These are phyloP conservation scores for Osmerus mordax DNA, from an alignment of 2,113 vertebrate species.

Conservation along the genomic window DNA sequence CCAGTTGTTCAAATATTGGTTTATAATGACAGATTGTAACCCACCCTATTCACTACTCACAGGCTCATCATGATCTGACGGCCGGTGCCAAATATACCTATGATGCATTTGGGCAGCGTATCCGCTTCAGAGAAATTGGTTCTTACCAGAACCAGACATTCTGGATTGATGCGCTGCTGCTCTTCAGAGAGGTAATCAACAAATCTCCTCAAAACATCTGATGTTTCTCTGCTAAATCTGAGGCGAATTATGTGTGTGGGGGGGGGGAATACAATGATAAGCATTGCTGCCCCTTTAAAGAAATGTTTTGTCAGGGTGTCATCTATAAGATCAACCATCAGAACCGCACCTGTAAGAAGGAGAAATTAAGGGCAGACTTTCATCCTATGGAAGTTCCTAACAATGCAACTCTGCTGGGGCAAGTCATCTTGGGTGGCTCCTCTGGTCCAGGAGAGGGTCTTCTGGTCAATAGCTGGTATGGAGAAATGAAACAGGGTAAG, in stretches of 20 bases:
- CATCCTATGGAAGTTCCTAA: constrained; percentile 58
- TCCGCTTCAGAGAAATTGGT: constrained; percentile 49
- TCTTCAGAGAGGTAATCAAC: constrained; percentile 63
- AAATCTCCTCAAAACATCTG: neutral
- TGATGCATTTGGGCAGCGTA: constrained; percentile 49
- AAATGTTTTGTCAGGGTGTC: constrained; percentile 34
- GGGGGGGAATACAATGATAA: neutral
- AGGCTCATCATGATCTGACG: constrained; percentile 54
- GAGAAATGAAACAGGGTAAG: constrained; percentile 38
- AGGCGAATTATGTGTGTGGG: neutral
- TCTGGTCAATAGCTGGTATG: constrained; percentile 67
- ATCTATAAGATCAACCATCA: constrained; percentile 57
- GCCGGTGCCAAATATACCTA: constrained; percentile 49
- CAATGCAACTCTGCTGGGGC: constrained; percentile 46
- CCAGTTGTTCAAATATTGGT: too few relatives aligned
- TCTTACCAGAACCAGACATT: constrained; percentile 32
- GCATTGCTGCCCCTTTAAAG: neutral
- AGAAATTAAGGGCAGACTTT: constrained; percentile 49
- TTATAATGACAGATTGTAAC: neutral
- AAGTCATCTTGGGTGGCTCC: constrained; percentile 59
- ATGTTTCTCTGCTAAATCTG: neutral
- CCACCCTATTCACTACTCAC: neutral
- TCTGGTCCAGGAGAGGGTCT: constrained; percentile 64
- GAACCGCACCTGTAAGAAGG: constrained; percentile 54
- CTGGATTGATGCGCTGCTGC: constrained; percentile 55